Evolutionary conservation across 1,140 invertebrate genomes (phyloP).

Genomic region (Pseudoatta argentina): DNA sequence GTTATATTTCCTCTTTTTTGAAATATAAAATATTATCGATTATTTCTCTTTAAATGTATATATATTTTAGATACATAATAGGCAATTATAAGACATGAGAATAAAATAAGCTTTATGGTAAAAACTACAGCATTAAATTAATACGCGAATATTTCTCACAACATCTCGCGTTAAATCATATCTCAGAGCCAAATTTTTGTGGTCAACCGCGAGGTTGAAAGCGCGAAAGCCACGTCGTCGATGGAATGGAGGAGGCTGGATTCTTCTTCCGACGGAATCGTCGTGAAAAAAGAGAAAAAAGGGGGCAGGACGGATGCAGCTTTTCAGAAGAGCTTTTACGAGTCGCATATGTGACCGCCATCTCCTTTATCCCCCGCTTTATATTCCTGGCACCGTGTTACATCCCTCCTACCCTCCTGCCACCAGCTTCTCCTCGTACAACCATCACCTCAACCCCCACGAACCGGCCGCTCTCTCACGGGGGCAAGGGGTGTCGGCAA

Average conservation of each 20-base stretch:
- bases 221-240: constrained; percentile 36
- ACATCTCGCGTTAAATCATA: background rate
- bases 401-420: constrained; percentile 57
- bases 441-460: constrained; percentile 48
- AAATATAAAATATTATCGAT: background rate
- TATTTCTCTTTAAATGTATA: background rate
- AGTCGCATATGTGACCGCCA: constrained; percentile 80
- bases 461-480: constrained; percentile 19
- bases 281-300: constrained; percentile 14
- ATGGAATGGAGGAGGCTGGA: constrained; percentile 65
- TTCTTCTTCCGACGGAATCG: constrained; percentile 35
- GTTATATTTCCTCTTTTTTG: background rate
- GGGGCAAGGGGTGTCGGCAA: constrained; percentile 40
- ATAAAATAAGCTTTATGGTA: background rate
- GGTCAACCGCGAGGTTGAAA: constrained; percentile 21
- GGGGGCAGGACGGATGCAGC: constrained; percentile 67
- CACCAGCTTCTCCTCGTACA: constrained; percentile 52
- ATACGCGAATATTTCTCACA: background rate
- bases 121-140: background rate
- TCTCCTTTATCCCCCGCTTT: constrained; percentile 80
- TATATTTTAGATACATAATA: background rate
- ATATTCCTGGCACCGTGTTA: constrained; percentile 80
- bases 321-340: constrained; percentile 81
- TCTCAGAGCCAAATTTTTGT: constrained; percentile 13
- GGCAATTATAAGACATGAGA: background rate